Evolutionary conservation across 2,797 vertebrate species (phyloP).

Genomic region (Falco biarmicus): DNA sequence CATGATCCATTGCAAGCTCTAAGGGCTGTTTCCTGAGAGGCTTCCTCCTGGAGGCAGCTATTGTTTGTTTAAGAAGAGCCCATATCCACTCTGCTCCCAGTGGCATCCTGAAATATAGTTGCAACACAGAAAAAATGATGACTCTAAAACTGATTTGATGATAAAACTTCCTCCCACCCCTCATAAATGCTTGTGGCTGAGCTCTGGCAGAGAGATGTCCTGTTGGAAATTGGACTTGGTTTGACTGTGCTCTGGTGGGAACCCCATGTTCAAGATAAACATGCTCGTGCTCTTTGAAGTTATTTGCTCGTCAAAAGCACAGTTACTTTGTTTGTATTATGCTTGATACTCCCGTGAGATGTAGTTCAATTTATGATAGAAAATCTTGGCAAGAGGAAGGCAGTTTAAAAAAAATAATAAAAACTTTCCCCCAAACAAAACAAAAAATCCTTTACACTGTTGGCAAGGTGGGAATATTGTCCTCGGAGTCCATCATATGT

Average conservation of each 20-base stretch:
- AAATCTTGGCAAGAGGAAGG: conserved; percentile 43
- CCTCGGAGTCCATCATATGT: background rate
- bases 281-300: conserved; percentile 50
- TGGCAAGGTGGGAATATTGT: conserved; percentile 19
- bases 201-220: conserved; percentile 57
- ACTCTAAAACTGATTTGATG: conserved; percentile 23
- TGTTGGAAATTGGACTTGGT: conserved; percentile 36
- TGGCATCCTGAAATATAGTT: conserved; percentile 13
- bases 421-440: background rate
- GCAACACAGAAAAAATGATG: background rate
- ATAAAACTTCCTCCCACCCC: conserved; percentile 5
- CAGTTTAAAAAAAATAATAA: background rate
- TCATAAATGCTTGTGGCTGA: conserved; percentile 43
- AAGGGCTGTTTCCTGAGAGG: conserved; percentile 35
- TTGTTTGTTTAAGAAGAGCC: conserved; percentile 30
- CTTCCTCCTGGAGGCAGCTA: conserved; percentile 34
- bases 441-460: background rate
- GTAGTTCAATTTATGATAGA: conserved; percentile 23
- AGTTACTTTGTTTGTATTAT: conserved; percentile 53
- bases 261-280: conserved; percentile 57
- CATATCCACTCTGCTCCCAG: background rate
- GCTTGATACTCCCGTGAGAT: conserved; percentile 32
- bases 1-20: background rate
- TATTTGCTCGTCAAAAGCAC: conserved; percentile 65
- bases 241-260: conserved; percentile 52